Base-by-base conservation (phyloP, 2,888 invertebrate species). In the Epistrophe grossulariae region DNA sequence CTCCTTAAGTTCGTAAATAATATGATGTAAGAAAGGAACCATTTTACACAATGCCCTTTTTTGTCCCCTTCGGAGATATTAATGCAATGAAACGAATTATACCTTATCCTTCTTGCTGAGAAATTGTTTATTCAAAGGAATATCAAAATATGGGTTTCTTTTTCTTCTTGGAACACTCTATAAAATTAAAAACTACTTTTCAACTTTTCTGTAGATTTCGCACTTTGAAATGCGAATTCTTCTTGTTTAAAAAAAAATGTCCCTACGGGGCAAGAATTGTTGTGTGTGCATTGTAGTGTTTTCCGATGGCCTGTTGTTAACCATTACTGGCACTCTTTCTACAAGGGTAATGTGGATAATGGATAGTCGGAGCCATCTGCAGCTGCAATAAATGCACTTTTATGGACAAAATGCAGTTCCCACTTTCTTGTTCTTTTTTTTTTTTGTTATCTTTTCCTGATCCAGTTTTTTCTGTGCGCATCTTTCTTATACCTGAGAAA, bases 321-420 rank as follows among this genome's bases (percentile, higher is more conserved):
- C n/a, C 0, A 17, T 48, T 31, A 28, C 6, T 15, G 24, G 17
- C 31, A 35, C 8, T 68, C 35, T 17, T 40, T 50, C n/a, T 11
- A 40, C 10, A 55, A 72, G 28, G 55, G 70, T 48, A 45, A n/a
- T 31, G 1, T 35, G 7, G 31, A 31, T n/a, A n/a, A n/a, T 31
- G 7, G 31, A 4, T 7, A 40, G 19, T 28, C 28, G 57, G 59
- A 68, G 68, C 50, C 80, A 76, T 80, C 72, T 80, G 84, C 72
- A 19, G 43, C 28, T 71, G 50, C 59, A 35, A 38, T 11, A 50
- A 76, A 84, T 80, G 80, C 84, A 80, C 55, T 68, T 77, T 81
- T 73, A 19, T 71, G 59, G 28, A 80, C 15, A n/a, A 52, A 59
- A 72, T 84, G 64, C 50, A 64, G 24, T 72, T 71, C 31, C 31